Percentiles rank a stretch among this genome's conserved stretches.
phyloP scores from a whole-genome alignment of 2,888 invertebrate species.

The Scaptomyza caliginosa region DNA sequence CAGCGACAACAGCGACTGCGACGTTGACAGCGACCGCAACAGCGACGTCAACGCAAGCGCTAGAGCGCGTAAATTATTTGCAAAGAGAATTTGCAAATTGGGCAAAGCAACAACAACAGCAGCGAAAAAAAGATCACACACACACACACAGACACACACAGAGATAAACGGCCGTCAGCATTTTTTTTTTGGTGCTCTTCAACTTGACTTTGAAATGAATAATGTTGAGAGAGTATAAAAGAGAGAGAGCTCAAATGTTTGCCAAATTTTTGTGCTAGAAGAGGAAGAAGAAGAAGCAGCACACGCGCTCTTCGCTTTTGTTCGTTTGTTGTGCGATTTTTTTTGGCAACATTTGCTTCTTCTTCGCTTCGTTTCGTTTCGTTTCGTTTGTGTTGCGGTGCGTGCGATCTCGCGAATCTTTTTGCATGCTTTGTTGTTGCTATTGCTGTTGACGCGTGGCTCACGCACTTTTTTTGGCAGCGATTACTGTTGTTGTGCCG shows the following conservation, averaged over 20 bases:
- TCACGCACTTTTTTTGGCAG: slow-evolving; percentile 54
- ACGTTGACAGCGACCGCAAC: slow-evolving; percentile 1
- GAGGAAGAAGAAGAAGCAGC: neutral
- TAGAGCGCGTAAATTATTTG: slow-evolving; percentile 13
- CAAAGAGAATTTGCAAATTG: slow-evolving; percentile 67
- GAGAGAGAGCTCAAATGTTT: slow-evolving; percentile 18
- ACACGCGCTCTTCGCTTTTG: neutral
- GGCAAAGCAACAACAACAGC: slow-evolving; percentile 38
- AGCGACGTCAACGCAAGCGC: slow-evolving; percentile 8
- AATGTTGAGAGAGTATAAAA: slow-evolving; percentile 59
- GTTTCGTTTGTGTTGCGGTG: slow-evolving; percentile 18
- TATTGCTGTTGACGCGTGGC: slow-evolving; percentile 44
- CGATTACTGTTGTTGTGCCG: slow-evolving; percentile 4
- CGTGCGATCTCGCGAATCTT: slow-evolving; percentile 40
- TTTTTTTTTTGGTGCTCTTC: slow-evolving; percentile 56
- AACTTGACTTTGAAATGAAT: slow-evolving; percentile 74
- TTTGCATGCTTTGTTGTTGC: slow-evolving; percentile 28
- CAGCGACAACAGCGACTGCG: slow-evolving; percentile 9
- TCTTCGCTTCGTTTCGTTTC: slow-evolving; percentile 9
- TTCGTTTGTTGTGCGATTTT: slow-evolving; percentile 23
- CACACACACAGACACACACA: neutral
- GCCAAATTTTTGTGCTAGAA: slow-evolving; percentile 24
- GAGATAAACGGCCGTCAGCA: slow-evolving; percentile 24
- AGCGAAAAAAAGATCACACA: slow-evolving; percentile 36
- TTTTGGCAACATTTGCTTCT: slow-evolving; percentile 75